These are phyloP conservation scores for Tiliqua scincoides DNA, from an alignment of 2,113 vertebrate genomes.

Conservation along the genomic window DNA sequence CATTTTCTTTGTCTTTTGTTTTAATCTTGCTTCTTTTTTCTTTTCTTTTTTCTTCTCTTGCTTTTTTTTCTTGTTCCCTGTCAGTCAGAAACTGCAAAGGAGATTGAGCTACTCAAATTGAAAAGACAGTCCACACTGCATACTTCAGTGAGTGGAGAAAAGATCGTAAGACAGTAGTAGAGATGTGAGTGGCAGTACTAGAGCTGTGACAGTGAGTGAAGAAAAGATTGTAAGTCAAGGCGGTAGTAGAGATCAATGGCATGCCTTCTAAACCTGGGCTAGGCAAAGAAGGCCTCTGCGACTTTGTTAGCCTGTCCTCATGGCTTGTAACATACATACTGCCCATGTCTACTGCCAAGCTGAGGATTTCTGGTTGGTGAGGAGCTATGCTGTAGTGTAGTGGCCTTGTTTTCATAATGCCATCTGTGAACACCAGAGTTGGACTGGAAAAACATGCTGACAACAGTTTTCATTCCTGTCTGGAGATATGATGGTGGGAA, in stretches of 20 bases:
- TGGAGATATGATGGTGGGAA: not conserved
- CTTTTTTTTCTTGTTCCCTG: not conserved
- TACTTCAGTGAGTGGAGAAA: constrained; percentile 36
- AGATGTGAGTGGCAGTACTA: not conserved
- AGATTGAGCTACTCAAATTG: not conserved
- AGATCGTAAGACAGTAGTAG: not conserved
- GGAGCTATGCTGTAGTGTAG: not conserved
- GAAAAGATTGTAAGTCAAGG: not conserved
- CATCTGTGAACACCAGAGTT: not conserved
- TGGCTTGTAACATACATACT: not conserved
- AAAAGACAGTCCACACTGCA: not conserved
- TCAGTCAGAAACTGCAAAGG: constrained; percentile 21
- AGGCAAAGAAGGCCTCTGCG: not conserved
- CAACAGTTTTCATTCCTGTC: not conserved
- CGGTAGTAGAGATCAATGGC: not conserved
- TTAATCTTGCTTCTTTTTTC: not conserved
- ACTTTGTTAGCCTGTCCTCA: not conserved
- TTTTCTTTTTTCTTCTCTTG: not conserved
- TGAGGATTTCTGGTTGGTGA: not conserved
- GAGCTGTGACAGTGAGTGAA: constrained; percentile 28
- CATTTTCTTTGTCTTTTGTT: not conserved
- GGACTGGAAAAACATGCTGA: not conserved
- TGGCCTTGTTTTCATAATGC: not conserved
- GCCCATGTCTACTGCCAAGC: not conserved
- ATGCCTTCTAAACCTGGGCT: not conserved